Evolutionary conservation across 1,140 invertebrate genomes (phyloP).

Genomic region (Bombus consobrinus): DNA sequence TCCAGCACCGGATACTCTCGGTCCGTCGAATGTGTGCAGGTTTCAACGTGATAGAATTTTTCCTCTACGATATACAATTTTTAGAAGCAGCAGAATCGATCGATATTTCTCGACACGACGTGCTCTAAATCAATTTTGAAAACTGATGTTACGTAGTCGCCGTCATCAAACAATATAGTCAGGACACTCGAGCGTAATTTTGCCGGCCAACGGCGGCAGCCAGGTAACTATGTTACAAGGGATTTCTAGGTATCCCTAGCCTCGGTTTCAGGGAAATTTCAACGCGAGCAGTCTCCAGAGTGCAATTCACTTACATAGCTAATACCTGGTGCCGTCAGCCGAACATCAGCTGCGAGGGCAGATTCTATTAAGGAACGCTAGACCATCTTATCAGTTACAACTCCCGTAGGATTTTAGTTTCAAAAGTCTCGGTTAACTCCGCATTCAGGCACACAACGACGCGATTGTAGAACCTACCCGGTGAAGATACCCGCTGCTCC

Average conservation of each 20-base stretch:
- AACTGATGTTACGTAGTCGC: background rate
- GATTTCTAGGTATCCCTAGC: conserved; percentile 27
- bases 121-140: conserved; percentile 43
- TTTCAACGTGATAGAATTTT: too few species aligned
- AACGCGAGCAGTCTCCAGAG: conserved; percentile 41
- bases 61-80: too few species aligned
- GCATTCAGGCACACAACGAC: background rate
- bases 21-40: too few species aligned
- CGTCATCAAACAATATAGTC: conserved; percentile 36
- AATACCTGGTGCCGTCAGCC: conserved; percentile 41
- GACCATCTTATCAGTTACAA: conserved; percentile 27
- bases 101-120: background rate
- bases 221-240: conserved; percentile 56
- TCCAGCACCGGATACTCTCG: background rate
- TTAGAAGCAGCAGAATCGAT: background rate
- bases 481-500: background rate
- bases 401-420: conserved; percentile 2
- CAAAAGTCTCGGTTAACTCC: background rate
- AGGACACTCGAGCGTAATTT: conserved; percentile 49
- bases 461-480: background rate
- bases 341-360: background rate
- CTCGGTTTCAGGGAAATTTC: conserved; percentile 44
- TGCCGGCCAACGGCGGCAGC: conserved; percentile 31
- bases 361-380: conserved; percentile 63
- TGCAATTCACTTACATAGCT: conserved; percentile 62